A percentile compares a stretch with the other conserved stretches of the same genome.
phyloP scores from a whole-genome alignment of 2,888 invertebrate genomes.

The Drosophila melanosoma region DNA sequence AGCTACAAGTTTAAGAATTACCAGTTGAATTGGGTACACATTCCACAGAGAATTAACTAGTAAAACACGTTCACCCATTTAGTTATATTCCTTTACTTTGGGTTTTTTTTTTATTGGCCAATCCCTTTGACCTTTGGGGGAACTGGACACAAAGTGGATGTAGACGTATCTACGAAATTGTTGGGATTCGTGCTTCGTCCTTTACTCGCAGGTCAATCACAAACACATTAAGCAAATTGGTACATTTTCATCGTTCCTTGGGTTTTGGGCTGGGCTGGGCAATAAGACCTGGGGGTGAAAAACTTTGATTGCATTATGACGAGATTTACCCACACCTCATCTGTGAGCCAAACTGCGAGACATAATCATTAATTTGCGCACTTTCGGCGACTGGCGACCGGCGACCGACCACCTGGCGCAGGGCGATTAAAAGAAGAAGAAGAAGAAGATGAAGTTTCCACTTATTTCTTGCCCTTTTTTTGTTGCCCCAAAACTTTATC shows the following conservation, averaged over 20 bases:
- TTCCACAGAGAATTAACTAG: constrained; percentile 22
- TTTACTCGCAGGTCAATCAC: constrained; percentile 64
- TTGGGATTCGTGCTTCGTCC: constrained; percentile 10
- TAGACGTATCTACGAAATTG: constrained; percentile 14
- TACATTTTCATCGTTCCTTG: constrained; percentile 47
- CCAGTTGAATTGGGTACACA: not conserved
- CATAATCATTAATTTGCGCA: constrained; percentile 75
- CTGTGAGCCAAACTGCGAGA: constrained; percentile 33
- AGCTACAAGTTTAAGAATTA: not conserved
- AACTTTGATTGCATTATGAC: constrained; percentile 74
- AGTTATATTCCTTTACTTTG: constrained; percentile 2
- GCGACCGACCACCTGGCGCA: constrained; percentile 53
- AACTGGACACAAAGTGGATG: constrained; percentile 15
- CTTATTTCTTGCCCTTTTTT: constrained; percentile 40
- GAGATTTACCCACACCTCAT: constrained; percentile 62
- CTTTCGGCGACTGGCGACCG: constrained; percentile 28
- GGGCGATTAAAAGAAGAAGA: constrained; percentile 11
- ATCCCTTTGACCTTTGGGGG: constrained; percentile 35
- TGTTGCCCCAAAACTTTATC: constrained; percentile 52
- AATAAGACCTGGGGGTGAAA: constrained; percentile 57
- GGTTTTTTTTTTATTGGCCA: constrained; percentile 11
- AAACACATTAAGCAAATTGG: constrained; percentile 73
- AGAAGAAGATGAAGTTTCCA: constrained; percentile 33
- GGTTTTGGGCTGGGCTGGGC: constrained; percentile 42
- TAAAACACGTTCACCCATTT: constrained; percentile 10